Evolutionary conservation across 2,888 invertebrate species (phyloP), one percentile per base, ranked within the genome.

Genomic region (Drosophila dives): DNA sequence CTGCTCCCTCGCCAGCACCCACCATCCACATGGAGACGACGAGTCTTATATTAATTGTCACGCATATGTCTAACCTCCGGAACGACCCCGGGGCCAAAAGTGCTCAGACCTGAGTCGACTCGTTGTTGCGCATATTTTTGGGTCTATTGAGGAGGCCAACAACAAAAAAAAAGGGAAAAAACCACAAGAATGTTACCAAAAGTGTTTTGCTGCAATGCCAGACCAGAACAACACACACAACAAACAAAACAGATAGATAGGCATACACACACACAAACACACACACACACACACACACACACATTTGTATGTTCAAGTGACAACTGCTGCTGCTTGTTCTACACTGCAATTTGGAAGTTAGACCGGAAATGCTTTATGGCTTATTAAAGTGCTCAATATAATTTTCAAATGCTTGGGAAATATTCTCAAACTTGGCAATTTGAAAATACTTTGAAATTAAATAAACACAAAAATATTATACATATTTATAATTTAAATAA

Each of bases 1-100:
- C 38, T 23, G 17, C 26, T 26, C 20, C 38, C 36, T 15, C 45
- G 23, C 7, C 23, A 23, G 45, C 56, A 29, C 61, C n/a, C 58
- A 26, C 51, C 29, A 45, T 45, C 12, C 45, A 45, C 45, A 20
- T 12, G 12, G 12, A 45, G 38, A 62, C 60, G 38, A 72, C 59
- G 73, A 82, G 86, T 86, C 89, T 83, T 88, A 90, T 90, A 88
- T 88, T 90, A 88, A 88, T 88, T 88, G 87, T 88, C 87, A 88
- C 87, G 87, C 87, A 88, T 90, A 87, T 76, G 82, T 89, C 83
- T 83, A 75, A 83, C 77, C 87, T 61, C 74, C 67, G 72, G 40
- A 40, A 65, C 75, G 73, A 81, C 76, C 75, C 76, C 23, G 29
- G 56, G 33, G 50, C 33, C 33, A 62, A 68, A 45, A 45, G 45